Evolutionary conservation across 37 sponge, comb jelly and placozoan genomes (phyloP).

Genomic region (Hormiphora californensis): DNA sequence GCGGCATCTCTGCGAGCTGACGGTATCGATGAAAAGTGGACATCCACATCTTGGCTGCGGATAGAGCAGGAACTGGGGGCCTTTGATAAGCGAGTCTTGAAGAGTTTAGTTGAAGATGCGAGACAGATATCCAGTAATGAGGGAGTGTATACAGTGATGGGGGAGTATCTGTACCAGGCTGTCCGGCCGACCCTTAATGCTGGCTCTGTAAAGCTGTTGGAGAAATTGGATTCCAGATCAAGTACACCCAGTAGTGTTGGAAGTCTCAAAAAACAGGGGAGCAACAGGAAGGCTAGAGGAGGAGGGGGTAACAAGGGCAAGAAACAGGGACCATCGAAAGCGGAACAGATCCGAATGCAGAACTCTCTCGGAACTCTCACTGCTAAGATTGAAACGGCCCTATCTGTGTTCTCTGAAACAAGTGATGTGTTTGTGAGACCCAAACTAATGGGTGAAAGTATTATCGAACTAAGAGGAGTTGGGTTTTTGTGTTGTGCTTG

Average conservation of each 20-base stretch:
- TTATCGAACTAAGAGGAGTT: background rate
- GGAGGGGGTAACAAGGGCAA: background rate
- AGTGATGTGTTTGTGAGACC: background rate
- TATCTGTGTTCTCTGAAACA: background rate
- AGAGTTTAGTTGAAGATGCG: slow-evolving; percentile 15
- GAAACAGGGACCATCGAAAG: slow-evolving; percentile 12
- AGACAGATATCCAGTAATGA: background rate
- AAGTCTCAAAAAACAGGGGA: background rate
- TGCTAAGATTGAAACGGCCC: background rate
- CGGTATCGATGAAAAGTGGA: slow-evolving; percentile 21
- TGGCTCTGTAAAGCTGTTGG: slow-evolving; percentile 9
- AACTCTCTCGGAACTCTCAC: slow-evolving; percentile 15
- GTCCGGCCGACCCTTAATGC: background rate
- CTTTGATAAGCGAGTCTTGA: slow-evolving; percentile 21
- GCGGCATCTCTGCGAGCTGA: too few species aligned
- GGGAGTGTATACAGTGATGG: background rate
- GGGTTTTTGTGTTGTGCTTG: slow-evolving; percentile 55
- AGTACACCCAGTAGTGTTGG: slow-evolving; percentile 44
- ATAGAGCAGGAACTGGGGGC: background rate
- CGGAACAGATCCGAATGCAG: slow-evolving; percentile 40
- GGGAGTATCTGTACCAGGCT: slow-evolving; percentile 30
- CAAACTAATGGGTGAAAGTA: background rate
- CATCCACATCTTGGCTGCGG: background rate
- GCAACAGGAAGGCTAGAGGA: background rate
- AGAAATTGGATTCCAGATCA: slow-evolving; percentile 6